phyloP scores from a whole-genome alignment of 2,888 invertebrate genomes.

The Phoronis australis region DNA sequence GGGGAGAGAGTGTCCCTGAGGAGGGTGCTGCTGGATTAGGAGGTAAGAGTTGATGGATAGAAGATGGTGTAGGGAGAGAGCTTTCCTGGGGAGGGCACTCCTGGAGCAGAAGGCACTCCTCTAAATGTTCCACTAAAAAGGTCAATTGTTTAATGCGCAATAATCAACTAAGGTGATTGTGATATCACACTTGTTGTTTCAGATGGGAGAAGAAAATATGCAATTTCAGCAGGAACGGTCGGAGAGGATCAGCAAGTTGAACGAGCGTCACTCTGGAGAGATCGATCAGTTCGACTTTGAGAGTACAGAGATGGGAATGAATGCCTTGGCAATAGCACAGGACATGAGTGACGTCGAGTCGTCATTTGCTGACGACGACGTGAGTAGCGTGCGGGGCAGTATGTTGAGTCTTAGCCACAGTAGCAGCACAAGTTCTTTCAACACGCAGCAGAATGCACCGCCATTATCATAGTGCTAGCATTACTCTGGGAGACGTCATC shows the following conservation, averaged over 20 bases:
- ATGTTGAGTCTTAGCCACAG: constrained; percentile 89
- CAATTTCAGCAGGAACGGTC: constrained; percentile 87
- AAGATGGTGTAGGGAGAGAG: constrained; percentile 95
- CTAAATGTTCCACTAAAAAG: too few relatives aligned
- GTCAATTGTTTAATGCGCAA: too few relatives aligned
- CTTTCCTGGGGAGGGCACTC: constrained; percentile 80
- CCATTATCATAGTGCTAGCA: too few relatives aligned
- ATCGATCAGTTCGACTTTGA: constrained; percentile 92
- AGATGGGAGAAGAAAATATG: constrained; percentile 91
- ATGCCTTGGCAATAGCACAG: constrained; percentile 82
- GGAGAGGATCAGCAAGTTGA: constrained; percentile 80
- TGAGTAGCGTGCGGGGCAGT: constrained; percentile 83
- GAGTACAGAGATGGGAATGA: constrained; percentile 87
- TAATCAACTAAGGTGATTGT: too few relatives aligned
- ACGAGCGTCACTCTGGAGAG: constrained; percentile 84
- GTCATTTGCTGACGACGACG: constrained; percentile 76
- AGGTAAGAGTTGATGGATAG: too few relatives aligned
- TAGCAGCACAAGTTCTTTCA: constrained; percentile 69
- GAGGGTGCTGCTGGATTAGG: too few relatives aligned
- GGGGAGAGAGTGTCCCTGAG: too few relatives aligned
- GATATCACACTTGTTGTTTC: not conserved
- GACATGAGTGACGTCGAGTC: constrained; percentile 83
- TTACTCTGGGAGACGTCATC: too few relatives aligned
- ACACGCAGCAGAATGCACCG: constrained; percentile 18
- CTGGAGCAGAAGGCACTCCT: constrained; percentile 97